Evolutionary conservation across 2,888 invertebrate species (phyloP).

Genomic region (Morinoia aosen): DNA sequence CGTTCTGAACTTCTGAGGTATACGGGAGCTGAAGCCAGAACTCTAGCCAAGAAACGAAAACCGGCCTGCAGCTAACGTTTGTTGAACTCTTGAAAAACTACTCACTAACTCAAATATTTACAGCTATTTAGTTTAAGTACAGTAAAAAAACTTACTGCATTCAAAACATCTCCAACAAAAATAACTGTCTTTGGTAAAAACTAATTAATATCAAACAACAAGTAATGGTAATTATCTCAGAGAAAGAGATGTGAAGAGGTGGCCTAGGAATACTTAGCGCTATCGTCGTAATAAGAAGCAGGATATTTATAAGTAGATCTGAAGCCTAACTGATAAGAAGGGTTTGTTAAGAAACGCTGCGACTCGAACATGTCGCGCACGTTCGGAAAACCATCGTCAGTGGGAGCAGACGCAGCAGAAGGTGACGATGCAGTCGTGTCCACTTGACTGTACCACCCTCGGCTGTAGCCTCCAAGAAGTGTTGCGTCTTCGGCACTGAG

Average conservation of each 20-base stretch:
- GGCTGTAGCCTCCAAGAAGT: conserved; percentile 57
- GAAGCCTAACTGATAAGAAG: conserved; percentile 68
- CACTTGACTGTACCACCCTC: conserved; percentile 59
- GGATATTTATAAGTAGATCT: conserved; percentile 68
- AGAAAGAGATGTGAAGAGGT: neutral
- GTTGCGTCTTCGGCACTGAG: conserved; percentile 61
- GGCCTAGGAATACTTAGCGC: conserved; percentile 66
- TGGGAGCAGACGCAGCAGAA: conserved; percentile 43
- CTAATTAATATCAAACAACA: conserved; percentile 43
- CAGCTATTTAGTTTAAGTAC: conserved; percentile 40
- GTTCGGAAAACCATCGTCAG: conserved; percentile 66
- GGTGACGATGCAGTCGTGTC: conserved; percentile 59
- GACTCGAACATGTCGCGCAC: conserved; percentile 68
- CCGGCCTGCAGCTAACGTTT: neutral
- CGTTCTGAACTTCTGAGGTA: neutral
- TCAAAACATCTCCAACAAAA: conserved; percentile 51
- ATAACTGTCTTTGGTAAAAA: conserved; percentile 52
- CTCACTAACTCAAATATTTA: conserved; percentile 46
- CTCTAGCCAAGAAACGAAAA: neutral
- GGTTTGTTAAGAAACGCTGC: conserved; percentile 67
- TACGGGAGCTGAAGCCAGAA: neutral
- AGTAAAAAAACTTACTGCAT: conserved; percentile 44
- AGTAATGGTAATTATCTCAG: neutral
- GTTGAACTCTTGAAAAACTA: conserved; percentile 36
- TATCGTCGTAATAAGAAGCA: conserved; percentile 68